phyloP scores from a whole-genome alignment of 2,113 vertebrate species.

The Istiophorus platypterus region DNA sequence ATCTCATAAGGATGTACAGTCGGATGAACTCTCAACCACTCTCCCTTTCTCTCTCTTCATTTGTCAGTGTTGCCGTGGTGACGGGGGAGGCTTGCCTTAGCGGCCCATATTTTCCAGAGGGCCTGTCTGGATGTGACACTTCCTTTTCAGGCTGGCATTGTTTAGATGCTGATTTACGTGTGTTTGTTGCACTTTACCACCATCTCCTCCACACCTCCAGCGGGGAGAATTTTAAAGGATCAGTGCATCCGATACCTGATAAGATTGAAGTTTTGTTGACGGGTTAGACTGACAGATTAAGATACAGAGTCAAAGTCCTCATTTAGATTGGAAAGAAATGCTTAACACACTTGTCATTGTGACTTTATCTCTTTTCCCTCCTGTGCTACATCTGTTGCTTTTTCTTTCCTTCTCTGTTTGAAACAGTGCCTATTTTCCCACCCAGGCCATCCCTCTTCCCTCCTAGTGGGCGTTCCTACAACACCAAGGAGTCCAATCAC shows the following conservation, averaged over 20 bases:
- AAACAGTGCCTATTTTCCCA: slow-evolving; percentile 39
- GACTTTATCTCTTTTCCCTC: slow-evolving; percentile 11
- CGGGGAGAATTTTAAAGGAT: slow-evolving; percentile 23
- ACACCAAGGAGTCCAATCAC: slow-evolving; percentile 77
- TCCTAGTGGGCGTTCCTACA: slow-evolving; percentile 79
- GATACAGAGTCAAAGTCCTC: background rate
- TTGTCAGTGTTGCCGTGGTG: slow-evolving; percentile 77
- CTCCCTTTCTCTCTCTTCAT: slow-evolving; percentile 59
- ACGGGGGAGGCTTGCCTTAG: slow-evolving; percentile 71
- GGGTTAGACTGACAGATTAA: background rate
- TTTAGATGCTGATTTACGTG: slow-evolving; percentile 79
- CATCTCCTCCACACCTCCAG: slow-evolving; percentile 40
- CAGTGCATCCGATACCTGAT: background rate
- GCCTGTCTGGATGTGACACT: slow-evolving; percentile 80
- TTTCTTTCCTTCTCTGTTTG: slow-evolving; percentile 30
- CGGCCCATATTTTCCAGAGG: slow-evolving; percentile 77
- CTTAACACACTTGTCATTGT: background rate
- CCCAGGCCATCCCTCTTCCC: slow-evolving; percentile 55
- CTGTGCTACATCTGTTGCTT: background rate
- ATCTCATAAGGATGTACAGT: slow-evolving; percentile 58
- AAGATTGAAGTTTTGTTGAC: background rate
- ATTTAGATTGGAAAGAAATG: background rate
- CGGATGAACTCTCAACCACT: slow-evolving; percentile 49
- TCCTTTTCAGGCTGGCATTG: slow-evolving; percentile 79
- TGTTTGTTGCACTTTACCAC: slow-evolving; percentile 71